phyloP scores from a whole-genome alignment of 2,797 vertebrate species.

The Pangasius sanitwongsei region DNA sequence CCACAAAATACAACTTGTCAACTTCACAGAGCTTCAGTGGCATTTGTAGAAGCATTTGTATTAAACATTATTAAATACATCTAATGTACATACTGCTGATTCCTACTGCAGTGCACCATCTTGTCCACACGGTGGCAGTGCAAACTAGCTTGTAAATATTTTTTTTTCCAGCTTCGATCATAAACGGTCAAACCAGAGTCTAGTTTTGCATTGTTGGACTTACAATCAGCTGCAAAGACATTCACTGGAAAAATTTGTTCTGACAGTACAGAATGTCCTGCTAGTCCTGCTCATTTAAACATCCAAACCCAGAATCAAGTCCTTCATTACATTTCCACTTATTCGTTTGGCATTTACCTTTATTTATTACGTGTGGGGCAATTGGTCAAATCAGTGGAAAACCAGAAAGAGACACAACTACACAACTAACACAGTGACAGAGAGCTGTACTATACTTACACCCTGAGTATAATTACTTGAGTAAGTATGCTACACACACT shows the following conservation, averaged over 20 bases:
- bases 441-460: background rate
- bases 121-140: constrained; percentile 47
- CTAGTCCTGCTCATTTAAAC: background rate
- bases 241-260: background rate
- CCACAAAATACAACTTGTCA: background rate
- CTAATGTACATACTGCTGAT: background rate
- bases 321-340: background rate
- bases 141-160: constrained; percentile 21
- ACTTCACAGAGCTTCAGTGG: background rate
- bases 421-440: background rate
- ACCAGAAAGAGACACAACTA: background rate
- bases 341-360: background rate
- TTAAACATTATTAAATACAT: background rate
- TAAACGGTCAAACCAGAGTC: background rate
- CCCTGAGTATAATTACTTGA: no score
- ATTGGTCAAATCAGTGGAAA: background rate
- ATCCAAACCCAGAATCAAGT: background rate
- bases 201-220: background rate
- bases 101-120: constrained; percentile 7
- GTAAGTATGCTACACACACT: background rate
- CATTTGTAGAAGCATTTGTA: background rate
- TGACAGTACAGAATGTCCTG: background rate
- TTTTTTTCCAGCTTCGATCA: background rate
- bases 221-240: background rate
- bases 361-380: background rate